These are phyloP conservation scores for Sussaba pulchella DNA, from an alignment of 2,888 invertebrate species.

Conservation along the genomic window DNA sequence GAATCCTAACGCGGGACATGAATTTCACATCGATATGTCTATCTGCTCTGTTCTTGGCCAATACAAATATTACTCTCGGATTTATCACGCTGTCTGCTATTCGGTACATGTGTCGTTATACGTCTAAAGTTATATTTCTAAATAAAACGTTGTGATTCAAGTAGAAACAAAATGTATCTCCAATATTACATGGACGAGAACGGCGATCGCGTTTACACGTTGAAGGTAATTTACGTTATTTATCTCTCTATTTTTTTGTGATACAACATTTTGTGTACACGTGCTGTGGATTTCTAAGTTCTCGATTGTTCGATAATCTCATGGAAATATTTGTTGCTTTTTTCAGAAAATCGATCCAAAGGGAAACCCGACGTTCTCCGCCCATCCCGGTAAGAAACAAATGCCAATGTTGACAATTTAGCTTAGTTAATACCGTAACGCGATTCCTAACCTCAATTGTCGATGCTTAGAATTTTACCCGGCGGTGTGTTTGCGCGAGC, in stretches of 20 bases:
- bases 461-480: not conserved
- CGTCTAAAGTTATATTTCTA: not conserved
- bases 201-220: constrained; percentile 93
- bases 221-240: constrained; percentile 87
- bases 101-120: not conserved
- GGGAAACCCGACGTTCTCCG: constrained; percentile 93
- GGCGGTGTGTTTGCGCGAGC: not conserved
- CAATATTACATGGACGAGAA: constrained; percentile 92
- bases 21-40: no score
- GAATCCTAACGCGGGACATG: no score
- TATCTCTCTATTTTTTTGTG: not conserved
- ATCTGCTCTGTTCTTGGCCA: no score
- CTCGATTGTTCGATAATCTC: not conserved
- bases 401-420: not conserved
- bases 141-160: not conserved
- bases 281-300: constrained; percentile 25
- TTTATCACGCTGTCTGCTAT: no score
- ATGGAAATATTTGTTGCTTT: constrained; percentile 56
- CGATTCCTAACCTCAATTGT: constrained; percentile 15
- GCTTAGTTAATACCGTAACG: no score
- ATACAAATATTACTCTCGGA: no score
- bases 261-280: constrained; percentile 45
- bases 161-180: constrained; percentile 87
- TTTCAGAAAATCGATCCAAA: constrained; percentile 91
- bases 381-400: constrained; percentile 90